Evolutionary conservation across 2,797 vertebrate species (phyloP), one percentile per base, ranked within the genome.

Genomic region (Botia kubotai): DNA sequence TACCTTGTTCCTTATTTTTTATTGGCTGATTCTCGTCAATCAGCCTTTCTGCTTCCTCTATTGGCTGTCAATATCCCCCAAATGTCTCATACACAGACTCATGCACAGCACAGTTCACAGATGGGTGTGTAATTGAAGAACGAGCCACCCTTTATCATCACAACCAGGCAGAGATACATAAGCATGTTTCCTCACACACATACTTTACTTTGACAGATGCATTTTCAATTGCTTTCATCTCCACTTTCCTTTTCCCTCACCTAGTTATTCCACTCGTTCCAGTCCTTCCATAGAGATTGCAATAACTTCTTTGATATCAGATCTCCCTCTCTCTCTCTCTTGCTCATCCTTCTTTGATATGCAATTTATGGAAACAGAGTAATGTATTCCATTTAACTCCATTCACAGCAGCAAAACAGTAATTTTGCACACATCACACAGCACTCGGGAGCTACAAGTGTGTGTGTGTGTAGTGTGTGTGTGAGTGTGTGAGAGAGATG

Each of bases 301-400:
- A n/a, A 69, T 70, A 53, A 72, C 63, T 71, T n/a, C 75, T 82
- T 75, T 79, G 72, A 73, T 63, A 71, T 72, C 72, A 48, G 16
- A 73, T 46, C 62, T 73, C 63, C 33, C 14, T 14, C 13, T 43
- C 60, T 39, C 52, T 21, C 19, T 11, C 13, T 46, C 68, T 48
- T 16, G 4, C 17, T 67, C 21, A 1, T 48, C 52, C 58, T 66
- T 29, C 26, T 84, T 68, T 79, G 75, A 77, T 66, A 72, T 66
- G 75, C 66, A 72, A 81, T 52, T 68, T 75, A 70, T 36, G 13
- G 72, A 81, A 76, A 81, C 72, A 39, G 80, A 81, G 55, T 76
- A 82, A 82, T 76, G 67, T 72, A 76, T 77, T 69, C 39, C 58
- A 79, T 65, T 80, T 80, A 48, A 73, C 71, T 66, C 70, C 17